Percentiles rank a stretch among this genome's conserved stretches.
phyloP scores from a whole-genome alignment of 1,140 invertebrate genomes.

The roundworm (Caenorhabditis elegans) region WBcel235 BX284604.4:13426001-13426500 shows the following conservation, averaged over 20 bases:
- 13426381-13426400: not conserved
- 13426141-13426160: too few species aligned
- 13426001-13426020: too few species aligned
- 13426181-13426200: too few species aligned
- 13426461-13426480: not conserved
- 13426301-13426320: not conserved
- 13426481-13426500: not conserved
- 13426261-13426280: slow-evolving; percentile 23
- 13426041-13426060: too few species aligned
- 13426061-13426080: too few species aligned
- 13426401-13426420: not conserved
- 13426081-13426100: too few species aligned
- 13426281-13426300: slow-evolving; percentile 13
- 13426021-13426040: too few species aligned
- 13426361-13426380: not conserved
- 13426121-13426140: too few species aligned
- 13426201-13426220: too few species aligned
- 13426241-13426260: not conserved
- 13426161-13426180: too few species aligned
- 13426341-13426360: slow-evolving; percentile 9
- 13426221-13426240: not conserved
- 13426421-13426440: not conserved
- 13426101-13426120: too few species aligned
- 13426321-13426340: slow-evolving; percentile 39
- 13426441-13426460: not conserved